Evolutionary conservation across 2,888 invertebrate genomes (phyloP), one percentile per base, ranked within the genome.

Genomic region (Sicus ferrugineus): DNA sequence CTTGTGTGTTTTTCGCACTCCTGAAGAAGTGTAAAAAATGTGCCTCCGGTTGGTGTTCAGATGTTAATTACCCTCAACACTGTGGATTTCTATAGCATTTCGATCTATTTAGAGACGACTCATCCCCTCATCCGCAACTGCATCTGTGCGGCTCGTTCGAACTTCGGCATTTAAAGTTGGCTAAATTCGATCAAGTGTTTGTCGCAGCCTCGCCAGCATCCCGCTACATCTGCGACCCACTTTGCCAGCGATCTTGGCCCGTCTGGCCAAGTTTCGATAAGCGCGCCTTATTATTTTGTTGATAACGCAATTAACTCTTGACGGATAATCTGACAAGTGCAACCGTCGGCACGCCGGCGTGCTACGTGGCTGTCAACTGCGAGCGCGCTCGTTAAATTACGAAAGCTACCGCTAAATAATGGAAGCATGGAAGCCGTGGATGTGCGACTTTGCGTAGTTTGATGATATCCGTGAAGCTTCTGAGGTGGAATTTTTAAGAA

Each of bases 241-340:
- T 9, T 3, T 4, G 19, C 9, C 19, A 46, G n/a, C 46, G n/a
- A 19, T 3, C 19, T 16, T 3, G 7, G 54, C n/a, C 42, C 14
- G 62, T 46, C 46, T 62, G 11, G 34, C 21, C 46, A 63, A 48
- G 30, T 50, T 5, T 30, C 46, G 50, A 63, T 28, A 50, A 46
- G 31, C 31, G 34, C 31, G 52, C 48, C 34, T 34, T 59, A 58
- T 67, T 67, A 56, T 68, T 63, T 63, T 63, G 50, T 54, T 62
- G 48, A 63, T 68, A 68, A 68, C 63, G 63, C 63, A 68, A 68
- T 68, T 68, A 68, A 68, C 56, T 68, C 63, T 63, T 68, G 68
- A 68, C 54, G 63, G 68, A 62, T 68, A 68, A 68, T 62, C 68
- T 63, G 68, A 68, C 68, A 63, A 62, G 62, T 56, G 62, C 56